These are phyloP conservation scores for Phaenicophaeus curvirostris DNA, from an alignment of 2,797 vertebrate genomes.

Conservation along the genomic window DNA sequence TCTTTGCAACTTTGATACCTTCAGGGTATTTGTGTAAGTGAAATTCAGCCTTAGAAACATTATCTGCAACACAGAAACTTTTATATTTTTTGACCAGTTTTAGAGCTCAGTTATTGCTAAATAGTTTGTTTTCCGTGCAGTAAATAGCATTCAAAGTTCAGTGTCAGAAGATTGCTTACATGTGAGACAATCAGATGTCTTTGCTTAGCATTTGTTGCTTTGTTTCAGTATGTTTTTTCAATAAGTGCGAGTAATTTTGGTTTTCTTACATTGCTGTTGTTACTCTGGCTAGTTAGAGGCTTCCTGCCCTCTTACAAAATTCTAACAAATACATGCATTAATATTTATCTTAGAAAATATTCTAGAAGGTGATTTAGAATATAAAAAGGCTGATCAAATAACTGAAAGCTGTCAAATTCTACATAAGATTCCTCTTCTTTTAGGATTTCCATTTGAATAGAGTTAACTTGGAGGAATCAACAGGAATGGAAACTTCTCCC, in stretches of 20 bases:
- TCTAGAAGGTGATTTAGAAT: background rate
- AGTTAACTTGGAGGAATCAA: constrained; percentile 90
- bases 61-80: background rate
- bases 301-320: background rate
- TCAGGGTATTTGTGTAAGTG: background rate
- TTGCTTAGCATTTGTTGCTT: background rate
- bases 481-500: constrained; percentile 84
- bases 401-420: background rate
- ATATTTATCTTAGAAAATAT: background rate
- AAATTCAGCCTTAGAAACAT: background rate
- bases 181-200: background rate
- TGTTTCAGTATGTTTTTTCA: background rate
- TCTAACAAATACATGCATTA: background rate
- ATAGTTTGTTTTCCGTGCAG: background rate
- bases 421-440: background rate
- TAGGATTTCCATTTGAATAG: constrained; percentile 96
- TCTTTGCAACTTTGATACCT: background rate
- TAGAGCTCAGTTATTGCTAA: background rate
- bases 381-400: background rate
- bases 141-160: background rate
- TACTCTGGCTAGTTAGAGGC: background rate
- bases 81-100: background rate
- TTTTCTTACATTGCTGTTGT: background rate
- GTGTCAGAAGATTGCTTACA: background rate
- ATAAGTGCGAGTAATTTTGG: background rate